Conservation (phyloP, 2,888 invertebrate genomes). For the Dasysyrphus albostriatus region DNA sequence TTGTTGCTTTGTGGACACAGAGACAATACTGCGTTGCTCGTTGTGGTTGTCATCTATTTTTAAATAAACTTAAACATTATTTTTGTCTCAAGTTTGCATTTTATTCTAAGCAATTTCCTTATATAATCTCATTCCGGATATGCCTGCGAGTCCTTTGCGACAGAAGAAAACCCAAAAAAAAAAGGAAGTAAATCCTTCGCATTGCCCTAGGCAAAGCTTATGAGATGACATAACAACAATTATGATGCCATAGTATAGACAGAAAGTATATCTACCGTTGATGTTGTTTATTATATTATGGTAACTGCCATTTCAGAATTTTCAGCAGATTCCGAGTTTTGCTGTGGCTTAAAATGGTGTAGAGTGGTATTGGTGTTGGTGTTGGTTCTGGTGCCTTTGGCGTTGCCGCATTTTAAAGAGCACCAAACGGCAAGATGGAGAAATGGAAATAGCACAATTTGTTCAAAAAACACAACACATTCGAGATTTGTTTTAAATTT, state of each 20-base stretch:
- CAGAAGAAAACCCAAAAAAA: neutral
- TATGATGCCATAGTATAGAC: conserved; percentile 5
- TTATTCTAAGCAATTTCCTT: conserved; percentile 67
- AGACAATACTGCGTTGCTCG: neutral
- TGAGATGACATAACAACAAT: conserved; percentile 55
- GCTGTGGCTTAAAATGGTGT: conserved; percentile 38
- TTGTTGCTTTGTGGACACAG: neutral
- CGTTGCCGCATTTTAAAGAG: conserved; percentile 1
- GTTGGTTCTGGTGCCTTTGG: neutral
- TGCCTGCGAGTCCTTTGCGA: conserved; percentile 19
- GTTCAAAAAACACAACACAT: conserved; percentile 65
- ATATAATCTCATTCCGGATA: conserved; percentile 69
- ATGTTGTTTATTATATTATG: conserved; percentile 25
- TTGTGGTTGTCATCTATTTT: neutral
- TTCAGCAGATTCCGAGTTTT: conserved; percentile 50
- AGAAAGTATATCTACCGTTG: neutral
- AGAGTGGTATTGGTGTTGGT: neutral
- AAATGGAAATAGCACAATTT: conserved; percentile 57
- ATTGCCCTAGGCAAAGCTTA: conserved; percentile 51
- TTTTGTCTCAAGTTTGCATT: conserved; percentile 60
- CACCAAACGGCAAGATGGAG: neutral
- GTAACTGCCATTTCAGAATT: conserved; percentile 45
- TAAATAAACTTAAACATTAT: conserved; percentile 60
- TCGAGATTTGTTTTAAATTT: conserved; percentile 68
- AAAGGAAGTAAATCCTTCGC: conserved; percentile 34